Base-by-base conservation (phyloP, 2,888 invertebrate species). In the Polyploca ridens region DNA sequence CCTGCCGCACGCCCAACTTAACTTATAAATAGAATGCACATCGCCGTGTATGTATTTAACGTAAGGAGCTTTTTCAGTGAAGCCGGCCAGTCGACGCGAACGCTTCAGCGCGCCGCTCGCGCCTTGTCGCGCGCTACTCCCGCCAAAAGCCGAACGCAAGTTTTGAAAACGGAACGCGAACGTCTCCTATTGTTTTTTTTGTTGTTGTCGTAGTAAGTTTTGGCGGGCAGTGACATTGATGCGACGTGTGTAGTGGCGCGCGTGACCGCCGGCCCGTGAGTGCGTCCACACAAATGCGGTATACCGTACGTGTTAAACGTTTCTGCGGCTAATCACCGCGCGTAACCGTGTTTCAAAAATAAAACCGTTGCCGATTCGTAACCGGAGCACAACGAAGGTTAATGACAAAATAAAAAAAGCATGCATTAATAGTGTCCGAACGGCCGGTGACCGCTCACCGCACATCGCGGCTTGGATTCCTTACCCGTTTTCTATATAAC, bases 331-430 rank as follows among this genome's bases (percentile, higher is more conserved):
- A 85, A 83, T 80, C 85, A 82, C 83, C 76, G 79, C 84, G 86
- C 88, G 89, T 90, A 89, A 89, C 88, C 90, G 90, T 85, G 91
- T 89, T 90, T 90, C 90, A 87, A 90, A 92, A 93, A 93, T 92
- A 93, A 54, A 91, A 91, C 87, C 90, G 90, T 89, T 88, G 89
- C 88, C 87, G 89, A 90, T 90, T 88, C 88, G 88, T 88, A 91
- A 90, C 89, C 90, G 90, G 92, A 91, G 91, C 92, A 90, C 88
- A 87, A 81, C 88, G 92, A 92, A 93, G 93, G 92, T 92, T 92
- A 92, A 91, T 92, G 91, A 92, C 90, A 91, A 90, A 91, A 90
- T 91, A 90, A 91, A 90, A 60, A 41, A 91, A 88, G 84, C 90
- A 86, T 89, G 88, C 89, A 90, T 90, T 88, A 87, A 89, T 84